These are phyloP conservation scores for Caenorhabditis sp. DNA, from an alignment of 2,888 invertebrate species.

Conservation along the genomic window DNA sequence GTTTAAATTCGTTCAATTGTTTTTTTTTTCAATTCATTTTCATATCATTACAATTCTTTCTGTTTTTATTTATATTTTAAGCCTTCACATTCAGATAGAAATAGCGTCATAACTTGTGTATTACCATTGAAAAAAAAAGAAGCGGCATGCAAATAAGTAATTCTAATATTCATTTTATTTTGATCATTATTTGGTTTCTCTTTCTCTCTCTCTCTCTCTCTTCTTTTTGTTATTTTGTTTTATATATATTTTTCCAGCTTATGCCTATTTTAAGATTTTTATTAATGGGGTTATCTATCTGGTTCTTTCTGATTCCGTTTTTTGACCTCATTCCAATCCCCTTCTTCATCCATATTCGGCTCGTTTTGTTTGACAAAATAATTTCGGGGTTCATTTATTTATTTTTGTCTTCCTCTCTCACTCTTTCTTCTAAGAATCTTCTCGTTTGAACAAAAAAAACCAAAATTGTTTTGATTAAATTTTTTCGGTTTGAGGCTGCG, in stretches of 20 bases:
- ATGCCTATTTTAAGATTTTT: no score
- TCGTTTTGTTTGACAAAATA: not conserved
- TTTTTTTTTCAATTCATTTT: no score
- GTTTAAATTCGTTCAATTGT: no score
- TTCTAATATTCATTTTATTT: slow-evolving; percentile 6
- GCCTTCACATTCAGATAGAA: not conserved
- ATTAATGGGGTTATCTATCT: not conserved
- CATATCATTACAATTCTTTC: no score
- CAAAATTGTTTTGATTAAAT: not conserved
- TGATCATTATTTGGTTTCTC: not conserved
- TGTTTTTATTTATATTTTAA: no score
- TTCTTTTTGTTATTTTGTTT: not conserved
- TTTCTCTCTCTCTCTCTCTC: not conserved
- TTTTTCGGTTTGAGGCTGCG: not conserved
- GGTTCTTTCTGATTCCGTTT: no score
- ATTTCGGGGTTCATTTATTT: not conserved
- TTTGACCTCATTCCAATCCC: not conserved
- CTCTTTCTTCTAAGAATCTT: not conserved
- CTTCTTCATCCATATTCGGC: not conserved
- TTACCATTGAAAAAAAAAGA: not conserved
- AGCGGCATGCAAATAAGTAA: not conserved
- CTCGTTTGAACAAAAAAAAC: not conserved
- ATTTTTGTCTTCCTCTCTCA: not conserved
- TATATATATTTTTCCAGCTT: not conserved
- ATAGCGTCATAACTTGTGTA: not conserved